Conservation (phyloP, 2,797 vertebrate species). For the Cossypha heuglini region DNA sequence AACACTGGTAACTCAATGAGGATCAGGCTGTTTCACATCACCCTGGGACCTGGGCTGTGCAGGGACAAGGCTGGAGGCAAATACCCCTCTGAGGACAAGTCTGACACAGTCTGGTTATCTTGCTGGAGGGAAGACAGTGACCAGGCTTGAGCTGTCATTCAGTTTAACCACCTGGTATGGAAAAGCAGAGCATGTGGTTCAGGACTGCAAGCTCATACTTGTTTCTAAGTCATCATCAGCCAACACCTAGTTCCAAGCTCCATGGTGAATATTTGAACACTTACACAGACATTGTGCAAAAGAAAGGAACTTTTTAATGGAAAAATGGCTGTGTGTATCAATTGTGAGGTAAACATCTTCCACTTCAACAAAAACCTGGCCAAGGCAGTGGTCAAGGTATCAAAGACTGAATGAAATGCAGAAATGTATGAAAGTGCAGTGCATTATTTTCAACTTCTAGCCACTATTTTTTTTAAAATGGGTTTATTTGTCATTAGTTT, state of each 20-base stretch:
- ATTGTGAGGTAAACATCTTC: neutral
- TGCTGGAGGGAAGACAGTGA: neutral
- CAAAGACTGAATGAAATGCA: neutral
- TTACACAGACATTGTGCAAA: neutral
- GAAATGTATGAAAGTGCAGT: neutral
- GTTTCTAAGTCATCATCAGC: neutral
- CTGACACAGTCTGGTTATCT: neutral
- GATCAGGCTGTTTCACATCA: neutral
- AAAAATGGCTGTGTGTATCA: neutral
- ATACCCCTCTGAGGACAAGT: neutral
- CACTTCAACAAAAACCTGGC: neutral
- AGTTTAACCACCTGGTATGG: neutral
- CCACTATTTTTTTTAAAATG: neutral
- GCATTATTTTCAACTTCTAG: neutral
- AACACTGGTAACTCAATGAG: neutral
- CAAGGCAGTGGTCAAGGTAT: neutral
- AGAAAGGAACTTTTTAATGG: neutral
- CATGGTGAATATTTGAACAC: neutral
- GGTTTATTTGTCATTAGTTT: neutral
- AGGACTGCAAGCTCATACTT: neutral
- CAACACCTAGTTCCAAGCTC: neutral
- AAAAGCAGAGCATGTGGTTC: neutral
- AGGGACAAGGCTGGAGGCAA: neutral
- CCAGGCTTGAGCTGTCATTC: neutral
- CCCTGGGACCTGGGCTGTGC: neutral